Base-by-base conservation (phyloP, 1,140 invertebrate species). In the Ditylenchus dipsaci region DNA sequence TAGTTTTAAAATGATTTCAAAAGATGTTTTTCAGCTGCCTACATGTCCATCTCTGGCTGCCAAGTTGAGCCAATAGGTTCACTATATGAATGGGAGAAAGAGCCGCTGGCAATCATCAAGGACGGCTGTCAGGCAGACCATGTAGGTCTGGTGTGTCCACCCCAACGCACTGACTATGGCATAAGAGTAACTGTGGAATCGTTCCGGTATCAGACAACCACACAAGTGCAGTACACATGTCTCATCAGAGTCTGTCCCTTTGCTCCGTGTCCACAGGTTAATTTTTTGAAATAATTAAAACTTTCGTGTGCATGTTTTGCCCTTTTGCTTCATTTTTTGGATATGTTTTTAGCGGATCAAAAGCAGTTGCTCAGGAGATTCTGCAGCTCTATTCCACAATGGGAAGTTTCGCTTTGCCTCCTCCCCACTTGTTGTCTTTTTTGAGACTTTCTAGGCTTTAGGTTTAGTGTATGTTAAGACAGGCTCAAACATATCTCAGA, bases 221-320 rank as follows among this genome's bases (percentile, higher is more conserved):
- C 78, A 19, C 77, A 83, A 58, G 71, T 82, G 8, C 79, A 83
- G 59, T 82, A 83, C 67, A 82, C 78, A n/a, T 82, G 80, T 68
- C 65, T 82, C 23, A 68, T 82, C 7, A 57, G 80, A 59, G 68
- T 83, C 23, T 82, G 80, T 67, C 81, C 81, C 11, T 82, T 82
- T 65, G 73, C 76, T 11, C 62, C 72, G 29, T 82, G 80, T 67
- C 79, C 81, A 3, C 65, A 78, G 63, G 78, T 73, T 21, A 29
- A 47, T 43, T 15, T 65, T 47, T 17, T n/a, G n/a, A n/a, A n/a
- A n/a, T n/a, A n/a, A n/a, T n/a, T n/a, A n/a, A n/a, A n/a, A 21
- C 26, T 27, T 23, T 23, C 26, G 27, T 29, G 29, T 27, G 19
- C 67, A n/a, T n/a, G n/a, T n/a, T n/a, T n/a, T n/a, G n/a, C n/a